Conservation (phyloP, 2,113 vertebrate species). For the Eudorcas thomsonii region DNA sequence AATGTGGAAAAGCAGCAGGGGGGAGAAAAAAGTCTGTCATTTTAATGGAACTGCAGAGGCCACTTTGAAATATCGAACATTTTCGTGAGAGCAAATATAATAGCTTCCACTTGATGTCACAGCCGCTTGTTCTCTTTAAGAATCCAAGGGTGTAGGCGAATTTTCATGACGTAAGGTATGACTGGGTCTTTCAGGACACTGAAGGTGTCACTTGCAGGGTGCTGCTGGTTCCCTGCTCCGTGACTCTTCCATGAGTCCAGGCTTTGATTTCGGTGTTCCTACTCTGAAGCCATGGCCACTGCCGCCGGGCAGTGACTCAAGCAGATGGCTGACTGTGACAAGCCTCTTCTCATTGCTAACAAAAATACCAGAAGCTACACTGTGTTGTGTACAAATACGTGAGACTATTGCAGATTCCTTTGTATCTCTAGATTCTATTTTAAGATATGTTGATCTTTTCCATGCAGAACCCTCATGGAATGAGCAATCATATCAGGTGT, state of each 20-base stretch:
- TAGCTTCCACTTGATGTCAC: constrained; percentile 26
- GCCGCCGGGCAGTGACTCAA: constrained; percentile 30
- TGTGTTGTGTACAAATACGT: constrained; percentile 41
- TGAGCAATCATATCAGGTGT: constrained; percentile 29
- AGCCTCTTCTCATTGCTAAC: constrained; percentile 37
- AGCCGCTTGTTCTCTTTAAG: not conserved
- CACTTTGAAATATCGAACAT: constrained; percentile 52
- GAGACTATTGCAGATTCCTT: constrained; percentile 53
- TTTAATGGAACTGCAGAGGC: constrained; percentile 51
- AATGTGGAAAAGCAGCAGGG: not conserved
- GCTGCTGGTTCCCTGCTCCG: not conserved
- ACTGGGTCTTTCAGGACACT: not conserved
- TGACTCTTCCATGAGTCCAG: not conserved
- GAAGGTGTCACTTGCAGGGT: not conserved
- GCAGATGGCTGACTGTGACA: constrained; percentile 57
- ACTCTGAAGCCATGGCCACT: not conserved
- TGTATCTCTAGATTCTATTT: constrained; percentile 52
- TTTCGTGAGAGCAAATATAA: constrained; percentile 16
- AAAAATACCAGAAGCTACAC: constrained; percentile 54
- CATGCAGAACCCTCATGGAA: constrained; percentile 28
- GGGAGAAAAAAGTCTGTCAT: not conserved
- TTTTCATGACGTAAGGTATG: not conserved
- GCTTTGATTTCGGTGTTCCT: not conserved
- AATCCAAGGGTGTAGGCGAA: not conserved
- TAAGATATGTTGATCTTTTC: constrained; percentile 37